phyloP scores from a whole-genome alignment of 2,797 vertebrate species.

The Sciurus vulgaris region DNA sequence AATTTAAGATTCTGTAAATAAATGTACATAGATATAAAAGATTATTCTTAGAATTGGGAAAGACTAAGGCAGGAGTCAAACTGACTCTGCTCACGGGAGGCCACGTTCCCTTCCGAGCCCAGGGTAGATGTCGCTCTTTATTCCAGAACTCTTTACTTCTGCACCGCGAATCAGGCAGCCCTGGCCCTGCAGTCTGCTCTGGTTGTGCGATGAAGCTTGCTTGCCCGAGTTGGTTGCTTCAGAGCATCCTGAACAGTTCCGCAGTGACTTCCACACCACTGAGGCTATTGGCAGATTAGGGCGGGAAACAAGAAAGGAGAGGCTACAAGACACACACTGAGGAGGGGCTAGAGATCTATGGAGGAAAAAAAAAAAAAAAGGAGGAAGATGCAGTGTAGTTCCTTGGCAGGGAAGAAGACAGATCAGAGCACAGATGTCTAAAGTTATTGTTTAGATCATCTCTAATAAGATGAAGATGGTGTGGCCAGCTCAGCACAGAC shows the following conservation, averaged over 20 bases:
- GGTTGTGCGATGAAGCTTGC: neutral
- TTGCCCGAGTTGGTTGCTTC: neutral
- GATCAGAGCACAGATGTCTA: neutral
- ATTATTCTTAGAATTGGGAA: neutral
- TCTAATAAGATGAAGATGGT: neutral
- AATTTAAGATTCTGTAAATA: neutral
- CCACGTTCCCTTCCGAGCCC: neutral
- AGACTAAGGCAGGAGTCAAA: conserved; percentile 17
- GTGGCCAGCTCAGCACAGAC: neutral
- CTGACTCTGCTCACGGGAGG: neutral
- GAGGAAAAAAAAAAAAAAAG: neutral
- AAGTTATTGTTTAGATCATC: neutral
- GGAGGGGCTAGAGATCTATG: neutral
- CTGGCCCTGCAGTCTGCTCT: neutral
- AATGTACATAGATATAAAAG: neutral
- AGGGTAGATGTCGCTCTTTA: neutral
- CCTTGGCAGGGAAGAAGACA: neutral
- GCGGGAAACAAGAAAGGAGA: neutral
- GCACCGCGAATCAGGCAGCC: neutral
- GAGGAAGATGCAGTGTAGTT: neutral
- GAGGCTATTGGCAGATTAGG: neutral
- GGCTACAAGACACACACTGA: neutral
- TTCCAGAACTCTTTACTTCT: neutral
- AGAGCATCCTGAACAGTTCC: neutral
- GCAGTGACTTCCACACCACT: neutral